These are phyloP conservation scores for Microcebus lehilahytsara DNA, from an alignment of 2,113 vertebrate species.

Conservation along the genomic window DNA sequence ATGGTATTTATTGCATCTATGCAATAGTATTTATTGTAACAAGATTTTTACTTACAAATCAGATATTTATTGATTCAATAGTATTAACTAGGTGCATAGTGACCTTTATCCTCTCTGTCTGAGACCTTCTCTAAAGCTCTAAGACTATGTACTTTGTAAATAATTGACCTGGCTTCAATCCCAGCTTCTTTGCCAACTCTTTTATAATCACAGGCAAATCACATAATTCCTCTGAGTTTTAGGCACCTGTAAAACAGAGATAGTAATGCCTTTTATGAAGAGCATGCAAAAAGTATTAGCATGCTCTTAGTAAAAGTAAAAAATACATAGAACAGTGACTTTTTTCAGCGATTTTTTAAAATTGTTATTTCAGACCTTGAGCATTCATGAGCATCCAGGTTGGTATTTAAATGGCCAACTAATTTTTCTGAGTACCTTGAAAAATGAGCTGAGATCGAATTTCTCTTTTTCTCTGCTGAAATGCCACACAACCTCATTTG, in stretches of 20 bases:
- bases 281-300: not conserved
- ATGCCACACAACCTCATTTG: constrained; percentile 26
- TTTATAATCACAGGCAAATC: not conserved
- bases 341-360: not conserved
- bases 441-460: not conserved
- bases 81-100: not conserved
- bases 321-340: not conserved
- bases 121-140: not conserved
- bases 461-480: constrained; percentile 40
- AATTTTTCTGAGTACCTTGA: constrained; percentile 35
- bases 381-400: not conserved
- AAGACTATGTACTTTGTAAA: constrained; percentile 15
- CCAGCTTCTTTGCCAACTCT: not conserved
- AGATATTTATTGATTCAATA: not conserved
- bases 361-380: not conserved
- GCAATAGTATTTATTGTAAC: not conserved
- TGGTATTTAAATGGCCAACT: not conserved
- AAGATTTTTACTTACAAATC: constrained; percentile 7
- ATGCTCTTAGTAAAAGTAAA: not conserved
- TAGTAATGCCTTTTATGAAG: not conserved
- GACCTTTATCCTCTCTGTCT: not conserved
- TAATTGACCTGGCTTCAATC: constrained; percentile 14
- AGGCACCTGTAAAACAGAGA: constrained; percentile 9
- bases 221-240: constrained; percentile 27
- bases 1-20: not conserved